These are phyloP conservation scores for Parus major DNA, from an alignment of 2,113 vertebrate genomes.

Conservation along the genomic window DNA sequence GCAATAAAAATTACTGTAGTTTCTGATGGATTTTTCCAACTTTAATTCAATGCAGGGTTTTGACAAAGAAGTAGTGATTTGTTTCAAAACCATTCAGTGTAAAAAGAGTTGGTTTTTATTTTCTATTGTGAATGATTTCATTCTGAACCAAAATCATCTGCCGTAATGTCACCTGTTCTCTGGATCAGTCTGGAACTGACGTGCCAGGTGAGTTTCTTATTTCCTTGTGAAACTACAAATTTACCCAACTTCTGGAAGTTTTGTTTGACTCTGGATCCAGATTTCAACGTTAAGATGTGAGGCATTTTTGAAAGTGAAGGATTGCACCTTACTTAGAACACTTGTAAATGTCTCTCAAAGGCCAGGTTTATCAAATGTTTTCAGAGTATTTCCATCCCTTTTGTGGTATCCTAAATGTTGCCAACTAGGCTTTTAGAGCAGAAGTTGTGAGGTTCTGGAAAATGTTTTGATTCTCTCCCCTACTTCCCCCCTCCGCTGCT, in stretches of 20 bases:
- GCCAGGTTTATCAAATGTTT: neutral
- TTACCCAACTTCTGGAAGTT: neutral
- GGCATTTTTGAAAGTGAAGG: neutral
- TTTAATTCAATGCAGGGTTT: neutral
- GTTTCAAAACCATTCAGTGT: neutral
- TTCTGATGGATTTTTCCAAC: neutral
- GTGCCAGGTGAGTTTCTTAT: neutral
- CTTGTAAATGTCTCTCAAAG: neutral
- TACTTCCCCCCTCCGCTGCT: rapidly evolving
- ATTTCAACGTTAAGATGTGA: neutral
- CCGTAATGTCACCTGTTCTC: neutral
- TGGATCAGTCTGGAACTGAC: neutral
- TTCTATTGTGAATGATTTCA: neutral
- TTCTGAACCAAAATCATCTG: neutral
- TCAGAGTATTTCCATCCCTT: neutral
- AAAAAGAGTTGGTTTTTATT: neutral
- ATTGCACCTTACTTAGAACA: neutral
- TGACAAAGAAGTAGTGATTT: neutral
- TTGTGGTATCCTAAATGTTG: neutral
- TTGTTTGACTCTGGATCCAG: neutral
- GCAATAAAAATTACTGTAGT: neutral
- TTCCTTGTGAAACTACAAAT: neutral
- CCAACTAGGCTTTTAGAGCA: neutral
- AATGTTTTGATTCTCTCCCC: neutral
- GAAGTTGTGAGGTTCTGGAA: neutral